Conservation (phyloP, 2,113 vertebrate genomes). For the Protomyctophum bolini region DNA sequence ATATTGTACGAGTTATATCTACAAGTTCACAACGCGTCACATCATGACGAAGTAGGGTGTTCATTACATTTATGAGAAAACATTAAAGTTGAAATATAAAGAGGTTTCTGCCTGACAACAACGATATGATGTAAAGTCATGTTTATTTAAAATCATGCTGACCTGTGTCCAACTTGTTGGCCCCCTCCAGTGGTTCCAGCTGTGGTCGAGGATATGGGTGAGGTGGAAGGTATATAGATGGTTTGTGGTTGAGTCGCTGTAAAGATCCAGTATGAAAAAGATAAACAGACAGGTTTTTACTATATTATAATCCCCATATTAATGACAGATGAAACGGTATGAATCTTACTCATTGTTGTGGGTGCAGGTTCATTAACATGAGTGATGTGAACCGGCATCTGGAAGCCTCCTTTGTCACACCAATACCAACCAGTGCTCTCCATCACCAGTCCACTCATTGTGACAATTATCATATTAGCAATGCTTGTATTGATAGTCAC, state of each 20-base stretch:
- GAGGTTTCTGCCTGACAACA: no score
- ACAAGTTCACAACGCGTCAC: no score
- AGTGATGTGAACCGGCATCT: slow-evolving; percentile 53
- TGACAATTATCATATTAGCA: slow-evolving; percentile 21
- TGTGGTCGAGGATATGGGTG: not conserved
- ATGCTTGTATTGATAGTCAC: not conserved
- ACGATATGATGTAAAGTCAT: no score
- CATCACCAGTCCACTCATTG: slow-evolving; percentile 20
- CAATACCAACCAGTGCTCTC: slow-evolving; percentile 48
- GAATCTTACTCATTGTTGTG: slow-evolving; percentile 26
- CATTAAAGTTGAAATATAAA: no score
- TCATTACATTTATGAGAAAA: no score
- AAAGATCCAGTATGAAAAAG: not conserved
- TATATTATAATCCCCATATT: no score
- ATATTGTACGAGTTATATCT: no score
- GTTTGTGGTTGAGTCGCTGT: not conserved
- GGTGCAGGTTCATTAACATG: slow-evolving; percentile 20
- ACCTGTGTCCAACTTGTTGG: slow-evolving; percentile 13
- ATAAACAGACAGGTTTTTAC: no score
- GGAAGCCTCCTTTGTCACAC: slow-evolving; percentile 22
- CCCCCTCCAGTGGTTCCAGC: not conserved
- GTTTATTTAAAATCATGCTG: no score
- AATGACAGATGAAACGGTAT: not conserved
- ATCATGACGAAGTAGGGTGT: no score
- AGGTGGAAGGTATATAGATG: no score